These are phyloP conservation scores for Thalassophryne amazonica DNA, from an alignment of 2,797 vertebrate genomes.

Conservation along the genomic window DNA sequence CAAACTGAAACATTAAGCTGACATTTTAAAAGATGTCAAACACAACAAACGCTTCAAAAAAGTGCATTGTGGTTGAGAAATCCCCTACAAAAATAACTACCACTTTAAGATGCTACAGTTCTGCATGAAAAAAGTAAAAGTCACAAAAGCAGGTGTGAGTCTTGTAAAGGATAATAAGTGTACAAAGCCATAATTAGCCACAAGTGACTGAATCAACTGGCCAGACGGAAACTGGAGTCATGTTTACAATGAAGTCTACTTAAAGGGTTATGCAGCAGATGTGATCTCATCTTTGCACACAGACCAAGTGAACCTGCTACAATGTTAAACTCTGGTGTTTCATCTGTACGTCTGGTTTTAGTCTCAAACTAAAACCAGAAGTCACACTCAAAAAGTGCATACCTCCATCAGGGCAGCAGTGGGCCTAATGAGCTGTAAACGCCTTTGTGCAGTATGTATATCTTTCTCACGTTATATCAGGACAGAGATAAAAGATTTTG, in stretches of 20 bases:
- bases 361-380: no score
- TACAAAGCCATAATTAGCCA: slow-evolving; percentile 11
- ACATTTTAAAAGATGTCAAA: background rate
- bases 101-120: no score
- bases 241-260: slow-evolving; percentile 32
- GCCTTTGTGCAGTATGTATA: no score
- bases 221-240: background rate
- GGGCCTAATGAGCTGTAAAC: background rate
- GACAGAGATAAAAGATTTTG: no score
- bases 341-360: no score
- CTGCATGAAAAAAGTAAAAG: no score
- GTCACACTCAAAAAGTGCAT: no score
- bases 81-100: no score
- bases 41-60: background rate
- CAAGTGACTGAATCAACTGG: slow-evolving; percentile 15
- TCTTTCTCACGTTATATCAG: no score
- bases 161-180: background rate
- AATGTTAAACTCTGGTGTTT: background rate
- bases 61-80: no score
- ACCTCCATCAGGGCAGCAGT: background rate
- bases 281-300: slow-evolving; percentile 23
- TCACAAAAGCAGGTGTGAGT: background rate
- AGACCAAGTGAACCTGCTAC: background rate
- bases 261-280: slow-evolving; percentile 33
- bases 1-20: background rate